A percentile compares a stretch with the other conserved stretches of the same genome.
phyloP scores from a whole-genome alignment of 2,888 invertebrate genomes.

The Agonum fuliginosum region DNA sequence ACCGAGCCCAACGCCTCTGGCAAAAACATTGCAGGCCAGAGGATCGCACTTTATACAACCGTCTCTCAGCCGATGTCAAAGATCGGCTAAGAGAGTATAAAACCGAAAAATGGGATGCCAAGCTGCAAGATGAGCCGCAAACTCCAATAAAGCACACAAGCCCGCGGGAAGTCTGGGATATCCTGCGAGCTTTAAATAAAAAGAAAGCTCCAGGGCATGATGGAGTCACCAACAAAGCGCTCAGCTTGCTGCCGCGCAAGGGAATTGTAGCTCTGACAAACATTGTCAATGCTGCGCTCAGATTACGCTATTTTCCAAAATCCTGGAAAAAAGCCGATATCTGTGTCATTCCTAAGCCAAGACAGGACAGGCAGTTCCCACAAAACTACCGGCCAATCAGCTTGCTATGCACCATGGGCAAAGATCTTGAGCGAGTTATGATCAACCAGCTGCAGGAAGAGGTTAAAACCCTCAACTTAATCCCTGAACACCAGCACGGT shows the following conservation, averaged over 20 bases:
- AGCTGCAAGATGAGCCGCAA: not conserved
- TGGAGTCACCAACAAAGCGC: not conserved
- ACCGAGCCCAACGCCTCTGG: conserved; percentile 6
- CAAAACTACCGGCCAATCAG: conserved; percentile 64
- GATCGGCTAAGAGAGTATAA: not conserved
- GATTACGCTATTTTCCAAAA: conserved; percentile 43
- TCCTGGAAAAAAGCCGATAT: conserved; percentile 57
- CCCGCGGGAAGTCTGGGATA: not conserved
- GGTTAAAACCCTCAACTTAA: conserved; percentile 53
- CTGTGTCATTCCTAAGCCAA: conserved; percentile 47
- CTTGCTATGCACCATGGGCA: conserved; percentile 63
- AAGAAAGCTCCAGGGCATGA: conserved; percentile 57
- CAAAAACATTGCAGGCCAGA: not conserved
- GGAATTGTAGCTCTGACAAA: conserved; percentile 1
- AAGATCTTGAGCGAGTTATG: conserved; percentile 63
- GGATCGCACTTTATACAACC: not conserved
- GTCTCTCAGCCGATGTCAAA: not conserved
- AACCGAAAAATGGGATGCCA: conserved; percentile 5
- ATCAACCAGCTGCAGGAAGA: conserved; percentile 51
- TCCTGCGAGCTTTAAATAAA: not conserved
- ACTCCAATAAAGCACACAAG: conserved; percentile 33
- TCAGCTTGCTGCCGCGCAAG: conserved; percentile 7
- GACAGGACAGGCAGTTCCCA: conserved; percentile 47
- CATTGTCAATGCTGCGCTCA: conserved; percentile 46
- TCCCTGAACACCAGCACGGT: conserved; percentile 64